These are phyloP conservation scores for Pristionchus japonicus DNA, from an alignment of 2,888 invertebrate genomes.

Conservation along the genomic window DNA sequence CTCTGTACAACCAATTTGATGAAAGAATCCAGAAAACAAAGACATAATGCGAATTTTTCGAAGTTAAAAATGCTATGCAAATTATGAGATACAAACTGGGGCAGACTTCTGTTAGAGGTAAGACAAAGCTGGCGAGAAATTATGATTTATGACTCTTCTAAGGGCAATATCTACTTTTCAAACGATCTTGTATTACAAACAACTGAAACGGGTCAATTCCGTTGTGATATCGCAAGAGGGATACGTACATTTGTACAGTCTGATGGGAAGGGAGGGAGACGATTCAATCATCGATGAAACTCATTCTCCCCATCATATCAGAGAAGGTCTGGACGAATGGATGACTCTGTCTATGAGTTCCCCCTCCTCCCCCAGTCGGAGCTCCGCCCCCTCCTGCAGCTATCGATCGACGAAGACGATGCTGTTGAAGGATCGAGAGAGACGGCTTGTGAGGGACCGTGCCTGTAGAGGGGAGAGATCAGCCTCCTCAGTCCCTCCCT, in stretches of 20 bases:
- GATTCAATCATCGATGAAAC: conserved; percentile 35
- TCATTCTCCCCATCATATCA: conserved; percentile 42
- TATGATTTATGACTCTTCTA: not conserved
- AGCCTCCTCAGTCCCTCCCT: not conserved
- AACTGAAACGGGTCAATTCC: not conserved
- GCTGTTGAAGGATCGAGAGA: conserved; percentile 32
- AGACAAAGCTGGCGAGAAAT: not conserved
- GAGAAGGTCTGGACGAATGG: conserved; percentile 37
- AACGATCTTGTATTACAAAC: not conserved
- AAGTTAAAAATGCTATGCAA: not conserved
- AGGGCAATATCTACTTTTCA: not conserved
- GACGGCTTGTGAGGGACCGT: not conserved
- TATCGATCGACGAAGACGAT: conserved; percentile 36
- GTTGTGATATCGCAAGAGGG: not conserved
- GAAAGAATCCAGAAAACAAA: not conserved
- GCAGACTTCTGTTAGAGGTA: not conserved
- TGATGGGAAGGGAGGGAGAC: not conserved
- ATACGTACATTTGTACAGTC: conserved; percentile 17
- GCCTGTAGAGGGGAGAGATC: not conserved
- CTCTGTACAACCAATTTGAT: conserved; percentile 8
- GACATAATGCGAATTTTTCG: not conserved
- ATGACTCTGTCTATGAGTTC: conserved; percentile 1
- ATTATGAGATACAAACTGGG: not conserved
- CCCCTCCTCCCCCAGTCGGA: not conserved
- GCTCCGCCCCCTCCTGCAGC: not conserved